Percentiles rank a stretch among this genome's conserved stretches.
Evolutionary conservation across 2,888 invertebrate genomes (phyloP).

Genomic region (Hypolimnas misippus): DNA sequence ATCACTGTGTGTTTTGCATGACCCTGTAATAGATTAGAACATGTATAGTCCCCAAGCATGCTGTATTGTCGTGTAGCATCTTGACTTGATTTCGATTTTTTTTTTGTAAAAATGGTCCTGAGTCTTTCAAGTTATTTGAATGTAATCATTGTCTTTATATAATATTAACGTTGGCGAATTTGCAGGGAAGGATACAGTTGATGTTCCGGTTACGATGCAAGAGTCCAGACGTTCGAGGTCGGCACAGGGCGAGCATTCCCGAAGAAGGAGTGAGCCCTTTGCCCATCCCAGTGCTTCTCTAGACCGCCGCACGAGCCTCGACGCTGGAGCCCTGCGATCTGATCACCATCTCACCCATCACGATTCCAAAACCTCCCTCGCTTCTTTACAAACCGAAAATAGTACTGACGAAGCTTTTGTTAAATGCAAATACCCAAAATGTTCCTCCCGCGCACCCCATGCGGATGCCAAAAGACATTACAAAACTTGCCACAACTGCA

Average conservation of each 20-base stretch:
- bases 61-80: slow-evolving; percentile 47
- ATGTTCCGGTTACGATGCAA: slow-evolving; percentile 75
- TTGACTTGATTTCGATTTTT: slow-evolving; percentile 39
- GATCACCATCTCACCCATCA: slow-evolving; percentile 64
- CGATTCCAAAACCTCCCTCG: slow-evolving; percentile 75
- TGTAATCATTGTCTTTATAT: background rate
- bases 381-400: slow-evolving; percentile 76
- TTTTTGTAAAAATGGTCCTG: slow-evolving; percentile 60
- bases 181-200: slow-evolving; percentile 84
- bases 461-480: slow-evolving; percentile 92
- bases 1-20: slow-evolving; percentile 41
- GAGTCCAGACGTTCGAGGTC: slow-evolving; percentile 71
- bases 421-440: slow-evolving; percentile 92
- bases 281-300: slow-evolving; percentile 65
- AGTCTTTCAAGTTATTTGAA: slow-evolving; percentile 49
- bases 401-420: slow-evolving; percentile 83
- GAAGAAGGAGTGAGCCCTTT: slow-evolving; percentile 73
- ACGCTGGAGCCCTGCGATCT: slow-evolving; percentile 71
- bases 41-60: slow-evolving; percentile 47
- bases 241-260: slow-evolving; percentile 75
- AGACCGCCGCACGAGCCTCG: slow-evolving; percentile 86
- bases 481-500: slow-evolving; percentile 98
- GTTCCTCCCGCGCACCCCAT: slow-evolving; percentile 88
- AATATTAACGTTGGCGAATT: slow-evolving; percentile 41
- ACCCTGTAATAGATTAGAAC: slow-evolving; percentile 43